Evolutionary conservation across 2,113 vertebrate genomes (phyloP), one percentile per base, ranked within the genome.

Genomic region (Nicator chloris): DNA sequence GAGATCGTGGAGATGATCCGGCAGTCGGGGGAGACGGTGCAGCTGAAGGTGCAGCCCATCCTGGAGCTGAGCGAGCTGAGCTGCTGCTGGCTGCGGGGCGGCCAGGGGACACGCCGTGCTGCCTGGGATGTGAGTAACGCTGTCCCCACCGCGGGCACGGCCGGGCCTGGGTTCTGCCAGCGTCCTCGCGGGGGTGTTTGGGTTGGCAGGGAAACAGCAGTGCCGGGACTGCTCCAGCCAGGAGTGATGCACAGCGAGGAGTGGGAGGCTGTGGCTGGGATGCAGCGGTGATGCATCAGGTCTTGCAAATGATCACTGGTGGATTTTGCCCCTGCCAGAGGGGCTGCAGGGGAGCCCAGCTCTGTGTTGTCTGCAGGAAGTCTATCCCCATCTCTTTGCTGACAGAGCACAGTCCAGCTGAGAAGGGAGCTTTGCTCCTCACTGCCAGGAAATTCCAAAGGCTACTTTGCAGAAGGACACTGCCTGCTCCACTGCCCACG

Each of bases 1-100:
- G 99, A 99, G 97, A 99, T 99, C 0, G 99, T 99, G 97, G 99
- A 99, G 97, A 99, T 99, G 99, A 99, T 99, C 97, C 99, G 99
- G 85, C 99, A 99, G 92, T 99, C 99, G 0, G 99, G 99, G 49
- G 99, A 99, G 54, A 98, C 98, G 0, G 99, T 99, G 49, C 97
- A 98, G 75, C 98, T 99, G 53, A 99, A 99, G 97, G 99, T 99
- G 96, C 99, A 99, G 95, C 98, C 99, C n/a, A 99, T 99, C 92
- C 97, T 98, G 69, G 99, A 99, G 97, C 98, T 99, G 97, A 99
- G 98, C 1, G 99, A 99, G 97, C 96, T 99, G 96, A 99, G 99
- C 96, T 97, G 97, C 95, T 99, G 98, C 96, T 99, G 99, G 99
- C 97, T 99, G 96, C 98, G 97, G 98, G 98, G 96, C 30, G 51